Evolutionary conservation across 2,888 invertebrate species (phyloP).

Genomic region (Trissolcus brochymenae): DNA sequence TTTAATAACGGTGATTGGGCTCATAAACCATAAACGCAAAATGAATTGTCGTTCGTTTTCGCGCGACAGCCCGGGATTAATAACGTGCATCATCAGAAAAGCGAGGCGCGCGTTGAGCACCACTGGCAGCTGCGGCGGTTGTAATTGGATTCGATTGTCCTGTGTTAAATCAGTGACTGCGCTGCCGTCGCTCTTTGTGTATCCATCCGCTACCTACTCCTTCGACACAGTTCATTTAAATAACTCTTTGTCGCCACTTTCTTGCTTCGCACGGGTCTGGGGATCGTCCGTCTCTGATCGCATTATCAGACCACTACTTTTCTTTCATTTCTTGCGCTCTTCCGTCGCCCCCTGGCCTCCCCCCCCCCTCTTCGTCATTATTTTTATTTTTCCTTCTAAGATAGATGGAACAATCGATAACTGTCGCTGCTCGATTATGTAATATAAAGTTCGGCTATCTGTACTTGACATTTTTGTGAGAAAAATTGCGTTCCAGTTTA

Average conservation of each 20-base stretch:
- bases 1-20: slow-evolving; percentile 39
- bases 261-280: slow-evolving; percentile 62
- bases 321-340: slow-evolving; percentile 21
- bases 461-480: slow-evolving; percentile 50
- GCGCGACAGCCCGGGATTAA: slow-evolving; percentile 28
- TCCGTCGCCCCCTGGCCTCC: no score
- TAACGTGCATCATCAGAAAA: slow-evolving; percentile 4
- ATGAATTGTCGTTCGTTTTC: slow-evolving; percentile 25
- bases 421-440: slow-evolving; percentile 52
- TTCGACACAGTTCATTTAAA: slow-evolving; percentile 70
- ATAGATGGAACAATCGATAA: slow-evolving; percentile 54
- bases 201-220: slow-evolving; percentile 69
- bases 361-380: slow-evolving; percentile 11
- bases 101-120: slow-evolving; percentile 64
- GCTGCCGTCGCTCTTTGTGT: slow-evolving; percentile 67
- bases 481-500: slow-evolving; percentile 46
- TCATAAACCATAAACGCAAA: slow-evolving; percentile 41
- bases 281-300: slow-evolving; percentile 57
- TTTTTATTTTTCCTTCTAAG: slow-evolving; percentile 27
- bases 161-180: slow-evolving; percentile 76
- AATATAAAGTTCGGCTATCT: slow-evolving; percentile 53
- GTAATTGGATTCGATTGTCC: slow-evolving; percentile 76
- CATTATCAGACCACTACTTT: slow-evolving; percentile 36
- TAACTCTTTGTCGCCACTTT: slow-evolving; percentile 60
- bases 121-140: slow-evolving; percentile 70